phyloP scores from a whole-genome alignment of 2,888 invertebrate species.

The Apantesis nais region DNA sequence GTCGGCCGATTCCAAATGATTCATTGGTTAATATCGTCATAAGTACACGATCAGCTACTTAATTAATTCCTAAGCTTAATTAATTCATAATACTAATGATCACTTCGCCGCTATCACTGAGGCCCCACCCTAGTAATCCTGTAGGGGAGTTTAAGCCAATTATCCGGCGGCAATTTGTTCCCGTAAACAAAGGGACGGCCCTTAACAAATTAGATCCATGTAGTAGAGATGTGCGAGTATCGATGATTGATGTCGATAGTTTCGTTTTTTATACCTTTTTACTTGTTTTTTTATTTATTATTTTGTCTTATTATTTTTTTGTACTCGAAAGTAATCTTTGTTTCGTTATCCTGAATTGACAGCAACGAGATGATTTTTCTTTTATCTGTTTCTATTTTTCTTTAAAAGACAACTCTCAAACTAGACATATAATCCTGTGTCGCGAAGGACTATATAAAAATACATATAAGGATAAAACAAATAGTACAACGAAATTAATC shows the following conservation, averaged over 20 bases:
- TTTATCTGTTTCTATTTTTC: too few species aligned
- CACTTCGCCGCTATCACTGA: conserved; percentile 39
- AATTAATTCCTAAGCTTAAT: conserved; percentile 10
- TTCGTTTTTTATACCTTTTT: conserved; percentile 1
- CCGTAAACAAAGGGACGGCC: conserved; percentile 80
- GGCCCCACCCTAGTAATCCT: conserved; percentile 47
- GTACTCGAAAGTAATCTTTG: too few species aligned
- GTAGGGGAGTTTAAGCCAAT: conserved; percentile 76
- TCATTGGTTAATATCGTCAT: too few species aligned
- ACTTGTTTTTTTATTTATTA: not conserved
- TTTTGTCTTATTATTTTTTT: too few species aligned
- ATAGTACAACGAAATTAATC: too few species aligned
- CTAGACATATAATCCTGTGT: too few species aligned
- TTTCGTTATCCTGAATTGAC: too few species aligned
- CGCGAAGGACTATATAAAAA: too few species aligned
- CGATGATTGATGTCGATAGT: conserved; percentile 34
- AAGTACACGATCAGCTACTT: not conserved
- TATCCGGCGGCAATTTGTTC: conserved; percentile 82
- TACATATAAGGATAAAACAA: too few species aligned
- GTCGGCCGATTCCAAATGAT: too few species aligned
- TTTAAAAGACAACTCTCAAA: too few species aligned
- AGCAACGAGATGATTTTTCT: too few species aligned
- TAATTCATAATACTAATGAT: conserved; percentile 8
- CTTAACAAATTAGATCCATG: conserved; percentile 81
- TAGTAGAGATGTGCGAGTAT: conserved; percentile 47